These are phyloP conservation scores for Aptenodytes patagonicus DNA, from an alignment of 2,113 vertebrate species.

Conservation along the genomic window DNA sequence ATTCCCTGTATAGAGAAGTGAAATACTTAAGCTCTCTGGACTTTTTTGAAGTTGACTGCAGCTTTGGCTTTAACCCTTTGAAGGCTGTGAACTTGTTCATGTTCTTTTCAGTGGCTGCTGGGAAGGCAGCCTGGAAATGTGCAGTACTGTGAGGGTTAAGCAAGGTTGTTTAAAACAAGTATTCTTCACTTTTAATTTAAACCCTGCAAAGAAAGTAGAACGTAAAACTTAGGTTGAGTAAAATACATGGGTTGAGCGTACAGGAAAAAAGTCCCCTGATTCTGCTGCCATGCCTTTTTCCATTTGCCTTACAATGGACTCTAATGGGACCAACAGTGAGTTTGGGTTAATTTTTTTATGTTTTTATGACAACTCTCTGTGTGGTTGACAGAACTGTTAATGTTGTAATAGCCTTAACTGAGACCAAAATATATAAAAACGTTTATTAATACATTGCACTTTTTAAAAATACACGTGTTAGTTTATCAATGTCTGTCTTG, in stretches of 20 bases:
- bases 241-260: background rate
- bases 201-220: background rate
- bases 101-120: background rate
- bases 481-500: background rate
- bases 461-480: background rate
- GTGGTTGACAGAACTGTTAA: conserved; percentile 68
- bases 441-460: conserved; percentile 66
- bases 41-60: background rate
- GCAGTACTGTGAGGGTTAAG: conserved; percentile 29
- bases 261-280: background rate
- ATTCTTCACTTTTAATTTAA: conserved; percentile 26
- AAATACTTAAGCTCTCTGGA: background rate
- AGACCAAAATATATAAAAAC: conserved; percentile 62
- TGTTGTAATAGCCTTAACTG: conserved; percentile 60
- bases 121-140: background rate
- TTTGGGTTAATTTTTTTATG: conserved; percentile 7
- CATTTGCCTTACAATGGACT: background rate
- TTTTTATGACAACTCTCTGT: conserved; percentile 41
- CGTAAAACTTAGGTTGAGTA: background rate
- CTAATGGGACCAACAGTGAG: background rate
- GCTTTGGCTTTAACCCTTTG: background rate
- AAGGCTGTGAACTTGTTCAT: background rate
- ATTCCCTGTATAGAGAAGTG: conserved; percentile 39
- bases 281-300: conserved; percentile 4
- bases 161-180: background rate